Evolutionary conservation across 2,888 invertebrate species (phyloP).

Genomic region (Antitype chi): DNA sequence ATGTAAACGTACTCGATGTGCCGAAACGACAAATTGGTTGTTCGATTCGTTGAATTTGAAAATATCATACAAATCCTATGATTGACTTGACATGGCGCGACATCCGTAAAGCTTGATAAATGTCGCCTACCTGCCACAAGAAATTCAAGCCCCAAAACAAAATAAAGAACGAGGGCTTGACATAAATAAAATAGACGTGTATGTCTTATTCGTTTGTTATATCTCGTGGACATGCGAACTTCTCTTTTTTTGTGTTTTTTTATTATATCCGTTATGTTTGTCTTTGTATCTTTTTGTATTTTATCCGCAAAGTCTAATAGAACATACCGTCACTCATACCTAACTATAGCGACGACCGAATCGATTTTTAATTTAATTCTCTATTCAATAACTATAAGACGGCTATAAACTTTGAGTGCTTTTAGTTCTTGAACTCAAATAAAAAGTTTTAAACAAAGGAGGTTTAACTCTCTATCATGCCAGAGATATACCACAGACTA

Average conservation of each 20-base stretch:
- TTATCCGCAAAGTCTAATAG: background rate
- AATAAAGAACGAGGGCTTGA: background rate
- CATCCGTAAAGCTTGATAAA: background rate
- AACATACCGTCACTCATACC: background rate
- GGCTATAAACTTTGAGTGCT: constrained; percentile 16
- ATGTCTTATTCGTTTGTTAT: constrained; percentile 8
- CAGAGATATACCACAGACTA: background rate
- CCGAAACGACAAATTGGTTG: background rate
- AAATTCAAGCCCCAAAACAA: background rate
- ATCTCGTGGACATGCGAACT: background rate
- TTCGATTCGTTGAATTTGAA: background rate
- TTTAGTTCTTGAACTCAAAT: constrained; percentile 16
- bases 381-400: constrained; percentile 23
- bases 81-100: constrained; percentile 4
- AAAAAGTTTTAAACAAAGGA: constrained; percentile 17
- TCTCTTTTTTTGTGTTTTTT: background rate
- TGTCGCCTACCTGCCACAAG: background rate
- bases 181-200: constrained; percentile 9
- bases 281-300: no score
- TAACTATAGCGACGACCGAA: background rate
- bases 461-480: constrained; percentile 12
- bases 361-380: constrained; percentile 38
- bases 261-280: background rate
- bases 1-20: constrained; percentile 1
- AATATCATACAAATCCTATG: constrained; percentile 1